These are phyloP conservation scores for Theristicus caerulescens DNA, from an alignment of 2,113 vertebrate genomes.

Conservation along the genomic window DNA sequence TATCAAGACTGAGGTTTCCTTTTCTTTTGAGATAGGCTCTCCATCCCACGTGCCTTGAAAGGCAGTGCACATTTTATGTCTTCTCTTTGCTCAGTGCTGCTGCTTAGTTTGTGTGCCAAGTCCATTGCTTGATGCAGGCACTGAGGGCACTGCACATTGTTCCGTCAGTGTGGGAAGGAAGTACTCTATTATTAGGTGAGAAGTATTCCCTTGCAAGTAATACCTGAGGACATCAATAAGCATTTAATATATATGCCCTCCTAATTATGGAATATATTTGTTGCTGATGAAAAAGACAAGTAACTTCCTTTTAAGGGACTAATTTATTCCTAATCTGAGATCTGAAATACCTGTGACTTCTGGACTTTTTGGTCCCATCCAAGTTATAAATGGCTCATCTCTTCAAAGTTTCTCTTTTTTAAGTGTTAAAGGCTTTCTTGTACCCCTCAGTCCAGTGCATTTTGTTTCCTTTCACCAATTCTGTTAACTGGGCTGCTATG, in stretches of 20 bases:
- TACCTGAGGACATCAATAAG: background rate
- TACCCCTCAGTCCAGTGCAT: background rate
- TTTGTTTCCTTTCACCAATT: background rate
- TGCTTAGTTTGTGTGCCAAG: background rate
- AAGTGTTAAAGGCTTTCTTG: background rate
- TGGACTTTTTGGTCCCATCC: background rate
- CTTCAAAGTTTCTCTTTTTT: background rate
- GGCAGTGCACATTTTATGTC: background rate
- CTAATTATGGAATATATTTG: background rate
- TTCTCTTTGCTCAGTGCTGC: background rate
- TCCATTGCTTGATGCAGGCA: background rate
- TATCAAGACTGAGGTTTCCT: background rate
- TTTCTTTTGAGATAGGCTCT: background rate
- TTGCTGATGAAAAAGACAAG: background rate
- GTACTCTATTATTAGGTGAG: background rate
- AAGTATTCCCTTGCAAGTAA: background rate
- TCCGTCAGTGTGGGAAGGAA: background rate
- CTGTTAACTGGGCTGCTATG: background rate
- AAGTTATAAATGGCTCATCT: background rate
- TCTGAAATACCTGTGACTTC: background rate
- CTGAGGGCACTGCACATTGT: background rate
- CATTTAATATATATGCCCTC: background rate
- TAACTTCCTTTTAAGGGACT: background rate
- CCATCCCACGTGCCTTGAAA: background rate
- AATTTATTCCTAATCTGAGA: background rate